A percentile compares a stretch with the other conserved stretches of the same genome.
These are phyloP conservation scores for Drosophila guanche DNA, from an alignment of 1,140 invertebrate genomes.

Conservation along the genomic window DNA sequence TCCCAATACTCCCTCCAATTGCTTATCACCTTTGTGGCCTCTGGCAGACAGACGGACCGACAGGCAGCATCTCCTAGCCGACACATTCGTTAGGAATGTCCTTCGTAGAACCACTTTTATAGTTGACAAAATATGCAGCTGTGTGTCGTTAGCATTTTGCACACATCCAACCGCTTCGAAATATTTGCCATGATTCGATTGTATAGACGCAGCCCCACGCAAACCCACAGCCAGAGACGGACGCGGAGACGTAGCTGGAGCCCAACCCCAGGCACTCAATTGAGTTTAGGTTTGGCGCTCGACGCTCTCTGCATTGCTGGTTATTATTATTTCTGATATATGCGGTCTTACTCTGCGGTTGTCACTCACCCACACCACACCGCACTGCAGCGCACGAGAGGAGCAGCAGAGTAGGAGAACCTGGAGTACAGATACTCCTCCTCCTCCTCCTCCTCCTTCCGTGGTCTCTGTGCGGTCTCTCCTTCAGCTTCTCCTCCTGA, in stretches of 20 bases:
- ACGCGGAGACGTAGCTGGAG: constrained; percentile 2
- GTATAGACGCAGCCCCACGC: constrained; percentile 40
- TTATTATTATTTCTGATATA: constrained; percentile 82
- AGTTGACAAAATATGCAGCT: constrained; percentile 79
- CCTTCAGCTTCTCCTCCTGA: constrained; percentile 20
- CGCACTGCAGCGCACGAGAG: too few relatives aligned
- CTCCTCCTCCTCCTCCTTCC: constrained; percentile 5
- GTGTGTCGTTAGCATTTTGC: constrained; percentile 65
- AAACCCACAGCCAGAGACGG: not conserved
- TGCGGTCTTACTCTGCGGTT: constrained; percentile 80
- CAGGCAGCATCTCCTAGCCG: constrained; percentile 44
- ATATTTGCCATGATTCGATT: constrained; percentile 80
- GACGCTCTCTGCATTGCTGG: constrained; percentile 42
- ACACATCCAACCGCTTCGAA: constrained; percentile 40
- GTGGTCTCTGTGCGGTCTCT: constrained; percentile 50
- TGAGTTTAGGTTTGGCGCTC: constrained; percentile 55
- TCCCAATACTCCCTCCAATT: constrained; percentile 40
- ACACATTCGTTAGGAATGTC: constrained; percentile 53
- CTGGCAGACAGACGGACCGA: constrained; percentile 10
- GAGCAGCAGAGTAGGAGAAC: constrained; percentile 10
- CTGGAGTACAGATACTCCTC: constrained; percentile 2
- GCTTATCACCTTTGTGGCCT: constrained; percentile 71
- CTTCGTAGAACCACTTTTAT: constrained; percentile 37
- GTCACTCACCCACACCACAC: constrained; percentile 52
- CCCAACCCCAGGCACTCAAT: constrained; percentile 49